Base-by-base conservation (phyloP, 1,140 invertebrate species). In the Gonioctena quinquepunctata region DNA sequence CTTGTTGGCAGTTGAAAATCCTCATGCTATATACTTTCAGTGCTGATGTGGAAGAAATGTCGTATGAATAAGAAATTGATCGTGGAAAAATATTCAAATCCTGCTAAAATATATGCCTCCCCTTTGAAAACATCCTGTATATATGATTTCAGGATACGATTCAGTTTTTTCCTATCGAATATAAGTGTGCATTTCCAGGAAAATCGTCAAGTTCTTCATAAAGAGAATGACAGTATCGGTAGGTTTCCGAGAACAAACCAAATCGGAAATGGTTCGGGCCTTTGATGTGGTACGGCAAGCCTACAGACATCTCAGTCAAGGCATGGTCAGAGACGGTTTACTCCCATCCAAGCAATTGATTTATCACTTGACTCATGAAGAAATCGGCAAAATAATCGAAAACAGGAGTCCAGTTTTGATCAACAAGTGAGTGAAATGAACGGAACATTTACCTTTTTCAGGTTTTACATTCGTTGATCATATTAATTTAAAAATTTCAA, bases 281-380 rank as follows among this genome's bases (percentile, higher is more conserved):
- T 76, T 88, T 0, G 88, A 94, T 75, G 86, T 86, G 74, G 73
- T 92, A 11, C 86, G 93, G 62, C 42, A 88, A 22, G 90, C 87
- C 0, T 90, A 89, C 70, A 81, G 84, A 42, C 79, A 82, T 42
- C 79, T 95, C 3, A 90, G 86, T 0, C 72, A 84, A 13, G 71
- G 88, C 19, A 85, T 95, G 82, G 85, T 88, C 0, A 71, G 77
- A 1, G 85, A 90, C 70, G 90, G 90, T 69, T 83, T 86, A 11
- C 71, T 96, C 13, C 92, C 92, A 0, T 85, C 90, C 52, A 74
- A 79, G 16, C 86, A 91, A 22, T 81, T 95, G 0, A 80, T 95
- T 22, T 93, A 89, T 79, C 92, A 88, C 81, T 84, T 95, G 56
- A 90, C 90, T 1, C 83, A 88, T 25, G 71, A 85, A 33, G 93